A percentile compares a stretch with the other conserved stretches of the same genome.
Evolutionary conservation across 2,888 invertebrate species (phyloP).

Genomic region (Nemotelus nigrinus): DNA sequence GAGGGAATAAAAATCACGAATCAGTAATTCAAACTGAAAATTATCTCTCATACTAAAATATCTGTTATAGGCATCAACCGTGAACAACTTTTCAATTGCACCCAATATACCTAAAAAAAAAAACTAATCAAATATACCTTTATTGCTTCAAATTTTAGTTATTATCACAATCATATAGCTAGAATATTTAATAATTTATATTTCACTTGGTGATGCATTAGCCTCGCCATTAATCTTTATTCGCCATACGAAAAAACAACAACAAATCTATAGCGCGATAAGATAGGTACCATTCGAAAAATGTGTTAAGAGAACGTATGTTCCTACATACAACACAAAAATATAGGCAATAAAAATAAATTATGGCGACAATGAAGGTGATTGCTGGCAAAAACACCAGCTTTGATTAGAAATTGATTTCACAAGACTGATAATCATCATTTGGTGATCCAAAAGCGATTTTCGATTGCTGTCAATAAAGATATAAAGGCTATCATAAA

Average conservation of each 20-base stretch:
- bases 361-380: constrained; percentile 32
- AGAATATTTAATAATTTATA: constrained; percentile 13
- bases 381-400: constrained; percentile 38
- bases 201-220: background rate
- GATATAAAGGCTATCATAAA: constrained; percentile 13
- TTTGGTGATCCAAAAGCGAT: constrained; percentile 36
- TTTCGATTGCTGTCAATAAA: constrained; percentile 35
- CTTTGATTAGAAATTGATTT: constrained; percentile 45
- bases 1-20: no score
- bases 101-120: no score
- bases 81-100: no score
- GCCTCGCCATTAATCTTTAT: background rate
- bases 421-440: constrained; percentile 21
- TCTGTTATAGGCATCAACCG: no score
- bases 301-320: background rate
- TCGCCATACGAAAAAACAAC: background rate
- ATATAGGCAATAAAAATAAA: background rate
- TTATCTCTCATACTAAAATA: no score
- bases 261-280: background rate
- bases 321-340: background rate
- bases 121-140: no score
- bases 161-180: background rate
- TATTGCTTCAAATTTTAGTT: background rate
- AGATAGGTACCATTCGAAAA: background rate
- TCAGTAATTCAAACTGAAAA: no score